phyloP scores from a whole-genome alignment of 2,113 vertebrate genomes.

The Arizona elegans region DNA sequence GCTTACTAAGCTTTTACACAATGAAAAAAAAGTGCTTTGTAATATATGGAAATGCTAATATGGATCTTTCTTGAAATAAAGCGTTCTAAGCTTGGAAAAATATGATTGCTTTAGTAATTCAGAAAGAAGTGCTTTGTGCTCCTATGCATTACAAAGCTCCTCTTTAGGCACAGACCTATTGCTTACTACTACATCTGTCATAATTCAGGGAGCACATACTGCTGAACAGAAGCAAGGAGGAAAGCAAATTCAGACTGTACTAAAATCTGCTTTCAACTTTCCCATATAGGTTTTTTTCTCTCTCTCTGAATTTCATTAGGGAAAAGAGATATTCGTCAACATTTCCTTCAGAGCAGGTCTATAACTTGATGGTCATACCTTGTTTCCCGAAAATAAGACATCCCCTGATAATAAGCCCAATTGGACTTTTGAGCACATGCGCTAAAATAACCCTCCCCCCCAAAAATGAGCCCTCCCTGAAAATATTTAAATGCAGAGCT shows the following conservation, averaged over 20 bases:
- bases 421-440: no score
- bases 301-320: not conserved
- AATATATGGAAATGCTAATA: not conserved
- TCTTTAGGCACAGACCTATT: not conserved
- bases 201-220: not conserved
- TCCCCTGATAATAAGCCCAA: no score
- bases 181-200: not conserved
- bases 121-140: not conserved
- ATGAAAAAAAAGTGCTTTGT: not conserved
- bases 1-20: not conserved
- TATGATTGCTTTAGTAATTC: not conserved
- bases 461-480: no score
- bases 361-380: not conserved
- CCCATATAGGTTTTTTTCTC: not conserved
- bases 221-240: not conserved
- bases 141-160: not conserved
- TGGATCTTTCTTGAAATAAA: not conserved
- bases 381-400: no score
- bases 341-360: not conserved
- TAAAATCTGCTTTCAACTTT: not conserved
- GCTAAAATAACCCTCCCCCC: no score
- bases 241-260: not conserved
- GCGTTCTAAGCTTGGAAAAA: not conserved
- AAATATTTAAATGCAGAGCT: no score
- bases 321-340: not conserved